A percentile compares a stretch with the other conserved stretches of the same genome.
Evolutionary conservation across 2,888 invertebrate species (phyloP).

Genomic region (Pammene fasciana): DNA sequence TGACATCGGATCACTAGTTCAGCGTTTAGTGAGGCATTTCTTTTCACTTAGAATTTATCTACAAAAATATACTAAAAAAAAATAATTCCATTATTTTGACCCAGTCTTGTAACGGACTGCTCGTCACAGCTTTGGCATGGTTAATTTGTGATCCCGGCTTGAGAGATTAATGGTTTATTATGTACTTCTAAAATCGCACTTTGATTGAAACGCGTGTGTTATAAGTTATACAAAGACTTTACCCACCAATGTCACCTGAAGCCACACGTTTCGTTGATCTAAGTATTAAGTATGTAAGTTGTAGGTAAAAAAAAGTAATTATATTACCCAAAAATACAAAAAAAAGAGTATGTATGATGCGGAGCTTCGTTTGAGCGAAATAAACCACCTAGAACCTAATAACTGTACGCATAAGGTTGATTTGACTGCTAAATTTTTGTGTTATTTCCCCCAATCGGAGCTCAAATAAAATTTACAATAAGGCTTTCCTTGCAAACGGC

Average conservation of each 20-base stretch:
- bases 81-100: conserved; percentile 36
- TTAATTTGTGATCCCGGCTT: conserved; percentile 52
- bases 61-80: conserved; percentile 33
- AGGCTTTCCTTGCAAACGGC: conserved; percentile 71
- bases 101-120: conserved; percentile 36
- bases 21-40: conserved; percentile 45
- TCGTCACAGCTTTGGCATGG: conserved; percentile 54
- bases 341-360: conserved; percentile 63
- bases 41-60: conserved; percentile 37
- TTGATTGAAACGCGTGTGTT: conserved; percentile 64
- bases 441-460: conserved; percentile 71
- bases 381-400: conserved; percentile 48
- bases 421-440: conserved; percentile 53
- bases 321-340: conserved; percentile 68
- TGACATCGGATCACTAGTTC: conserved; percentile 24
- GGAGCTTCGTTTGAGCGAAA: conserved; percentile 75
- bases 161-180: conserved; percentile 49
- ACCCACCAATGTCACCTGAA: conserved; percentile 81
- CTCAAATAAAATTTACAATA: conserved; percentile 66
- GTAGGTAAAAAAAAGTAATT: conserved; percentile 73
- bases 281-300: conserved; percentile 82
- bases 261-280: conserved; percentile 79
- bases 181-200: conserved; percentile 58
- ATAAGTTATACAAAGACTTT: conserved; percentile 71
- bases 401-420: conserved; percentile 54